Evolutionary conservation across 2,113 vertebrate genomes (phyloP).

Genomic region (Carassius carassius): DNA sequence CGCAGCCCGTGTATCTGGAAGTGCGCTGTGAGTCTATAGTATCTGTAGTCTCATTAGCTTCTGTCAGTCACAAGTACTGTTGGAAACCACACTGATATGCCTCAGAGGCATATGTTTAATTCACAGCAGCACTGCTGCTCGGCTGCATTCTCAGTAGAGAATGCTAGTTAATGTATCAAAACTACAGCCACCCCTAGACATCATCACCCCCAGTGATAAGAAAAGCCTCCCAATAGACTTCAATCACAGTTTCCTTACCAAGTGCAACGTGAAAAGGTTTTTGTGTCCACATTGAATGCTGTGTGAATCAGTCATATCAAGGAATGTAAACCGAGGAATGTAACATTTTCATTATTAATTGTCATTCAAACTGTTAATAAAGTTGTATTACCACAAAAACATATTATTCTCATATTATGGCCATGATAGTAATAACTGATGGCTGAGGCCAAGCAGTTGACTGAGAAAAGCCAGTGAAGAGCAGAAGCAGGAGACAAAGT

Average conservation of each 20-base stretch:
- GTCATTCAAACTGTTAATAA: neutral
- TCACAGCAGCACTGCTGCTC: slow-evolving; percentile 18
- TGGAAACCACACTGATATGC: slow-evolving; percentile 4
- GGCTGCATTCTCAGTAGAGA: neutral
- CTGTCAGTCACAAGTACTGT: neutral
- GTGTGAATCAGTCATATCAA: neutral
- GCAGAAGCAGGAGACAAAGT: too few species aligned
- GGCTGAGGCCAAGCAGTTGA: neutral
- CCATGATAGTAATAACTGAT: neutral
- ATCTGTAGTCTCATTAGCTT: neutral
- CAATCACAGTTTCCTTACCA: neutral
- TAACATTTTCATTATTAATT: neutral
- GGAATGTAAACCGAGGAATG: neutral
- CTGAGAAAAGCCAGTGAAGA: too few species aligned
- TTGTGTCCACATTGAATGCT: neutral
- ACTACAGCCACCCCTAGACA: neutral
- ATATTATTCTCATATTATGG: neutral
- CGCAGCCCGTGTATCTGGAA: slow-evolving; percentile 86
- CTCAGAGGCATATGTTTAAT: slow-evolving; percentile 21
- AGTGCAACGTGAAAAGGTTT: neutral
- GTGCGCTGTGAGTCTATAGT: slow-evolving; percentile 86
- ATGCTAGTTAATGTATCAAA: neutral
- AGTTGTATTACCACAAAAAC: neutral
- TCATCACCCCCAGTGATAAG: neutral
- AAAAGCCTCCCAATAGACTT: neutral